phyloP scores from a whole-genome alignment of 2,797 vertebrate species.

The Sparidentex hasta region DNA sequence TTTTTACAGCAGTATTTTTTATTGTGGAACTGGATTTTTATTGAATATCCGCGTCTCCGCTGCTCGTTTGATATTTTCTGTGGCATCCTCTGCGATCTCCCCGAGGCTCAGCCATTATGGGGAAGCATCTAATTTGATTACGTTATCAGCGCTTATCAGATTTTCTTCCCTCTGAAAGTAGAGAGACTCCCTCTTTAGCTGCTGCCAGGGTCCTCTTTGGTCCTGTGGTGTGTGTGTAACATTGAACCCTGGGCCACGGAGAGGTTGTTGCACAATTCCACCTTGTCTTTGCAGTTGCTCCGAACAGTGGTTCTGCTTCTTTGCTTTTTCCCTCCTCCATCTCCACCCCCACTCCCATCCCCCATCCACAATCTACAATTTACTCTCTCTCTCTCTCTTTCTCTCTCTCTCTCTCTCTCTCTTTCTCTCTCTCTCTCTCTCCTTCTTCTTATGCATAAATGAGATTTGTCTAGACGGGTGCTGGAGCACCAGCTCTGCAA shows the following conservation, averaged over 20 bases:
- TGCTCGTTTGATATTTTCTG: slow-evolving; percentile 59
- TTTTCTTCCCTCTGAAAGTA: slow-evolving; percentile 64
- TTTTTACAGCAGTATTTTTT: slow-evolving; percentile 17
- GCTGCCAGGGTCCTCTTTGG: slow-evolving; percentile 42
- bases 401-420: slow-evolving; percentile 35
- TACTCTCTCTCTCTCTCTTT: slow-evolving; percentile 54
- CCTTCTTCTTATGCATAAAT: slow-evolving; percentile 83
- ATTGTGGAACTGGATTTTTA: slow-evolving; percentile 39
- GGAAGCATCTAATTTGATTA: slow-evolving; percentile 77
- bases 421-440: slow-evolving; percentile 29
- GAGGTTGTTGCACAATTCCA: slow-evolving; percentile 57
- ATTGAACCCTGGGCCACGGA: slow-evolving; percentile 62
- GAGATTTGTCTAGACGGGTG: slow-evolving; percentile 89
- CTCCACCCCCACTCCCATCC: slow-evolving; percentile 69
- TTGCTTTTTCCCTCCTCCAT: slow-evolving; percentile 62
- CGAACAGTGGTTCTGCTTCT: slow-evolving; percentile 66
- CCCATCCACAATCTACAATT: slow-evolving; percentile 73
- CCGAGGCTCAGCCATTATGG: slow-evolving; percentile 66
- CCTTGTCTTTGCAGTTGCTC: slow-evolving; percentile 65
- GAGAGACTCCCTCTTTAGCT: slow-evolving; percentile 53
- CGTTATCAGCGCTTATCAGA: slow-evolving; percentile 73
- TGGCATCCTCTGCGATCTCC: slow-evolving; percentile 54
- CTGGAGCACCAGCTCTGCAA: slow-evolving; percentile 84
- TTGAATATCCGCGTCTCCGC: slow-evolving; percentile 44
- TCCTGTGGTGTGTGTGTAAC: slow-evolving; percentile 58